A percentile compares a stretch with the other conserved stretches of the same genome.
Evolutionary conservation across 2,888 invertebrate species (phyloP).

Genomic region (Philereme vetulata): DNA sequence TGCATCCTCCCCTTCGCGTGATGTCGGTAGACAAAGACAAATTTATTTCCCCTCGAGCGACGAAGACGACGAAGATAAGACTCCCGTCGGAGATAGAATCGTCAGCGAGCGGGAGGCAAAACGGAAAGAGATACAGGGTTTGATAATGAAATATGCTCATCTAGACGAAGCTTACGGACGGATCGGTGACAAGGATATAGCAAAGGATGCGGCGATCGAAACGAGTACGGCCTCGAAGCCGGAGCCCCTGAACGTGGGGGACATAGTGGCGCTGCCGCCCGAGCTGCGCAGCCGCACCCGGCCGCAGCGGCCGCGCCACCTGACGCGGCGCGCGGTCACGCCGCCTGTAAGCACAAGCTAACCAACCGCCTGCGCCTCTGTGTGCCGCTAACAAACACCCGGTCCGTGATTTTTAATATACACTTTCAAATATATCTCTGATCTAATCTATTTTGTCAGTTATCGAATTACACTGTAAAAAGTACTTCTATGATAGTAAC

Average conservation of each 20-base stretch:
- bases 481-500: background rate
- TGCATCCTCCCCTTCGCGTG: conserved; percentile 67
- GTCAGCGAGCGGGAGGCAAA: conserved; percentile 90
- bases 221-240: conserved; percentile 51
- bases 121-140: conserved; percentile 91
- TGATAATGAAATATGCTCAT: conserved; percentile 92
- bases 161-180: conserved; percentile 88
- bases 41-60: conserved; percentile 79
- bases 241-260: conserved; percentile 69
- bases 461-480: background rate
- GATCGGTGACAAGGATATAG: conserved; percentile 62
- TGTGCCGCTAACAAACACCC: conserved; percentile 76
- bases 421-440: conserved; percentile 27
- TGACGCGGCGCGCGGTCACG: conserved; percentile 80
- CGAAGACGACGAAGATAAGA: conserved; percentile 82
- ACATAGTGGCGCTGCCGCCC: conserved; percentile 72
- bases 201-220: conserved; percentile 56
- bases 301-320: conserved; percentile 73
- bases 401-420: conserved; percentile 70
- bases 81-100: conserved; percentile 82
- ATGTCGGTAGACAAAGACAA: conserved; percentile 71
- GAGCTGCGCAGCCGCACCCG: conserved; percentile 75
- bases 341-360: conserved; percentile 83
- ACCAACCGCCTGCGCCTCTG: conserved; percentile 74
- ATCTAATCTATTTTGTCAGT: conserved; percentile 4